These are phyloP conservation scores for Myanophis thanlyinensis DNA, from an alignment of 2,113 vertebrate genomes.

Conservation along the genomic window DNA sequence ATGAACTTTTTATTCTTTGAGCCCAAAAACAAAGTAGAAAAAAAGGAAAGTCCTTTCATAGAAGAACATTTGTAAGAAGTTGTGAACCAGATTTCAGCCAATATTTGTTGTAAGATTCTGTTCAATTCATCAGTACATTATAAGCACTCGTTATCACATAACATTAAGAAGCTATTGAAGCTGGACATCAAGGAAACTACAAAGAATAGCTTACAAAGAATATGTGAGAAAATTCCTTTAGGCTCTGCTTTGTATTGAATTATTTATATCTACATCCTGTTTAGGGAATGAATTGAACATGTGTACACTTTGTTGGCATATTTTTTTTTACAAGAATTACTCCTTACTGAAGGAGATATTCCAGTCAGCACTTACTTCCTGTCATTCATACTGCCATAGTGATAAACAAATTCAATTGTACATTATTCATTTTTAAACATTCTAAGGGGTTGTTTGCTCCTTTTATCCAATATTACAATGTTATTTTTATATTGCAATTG, in stretches of 20 bases:
- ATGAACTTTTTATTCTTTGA: not conserved
- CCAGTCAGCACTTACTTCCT: slow-evolving; percentile 66
- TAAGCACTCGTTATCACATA: slow-evolving; percentile 23
- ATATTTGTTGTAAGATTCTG: not conserved
- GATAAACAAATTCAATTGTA: slow-evolving; percentile 47
- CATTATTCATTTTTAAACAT: slow-evolving; percentile 11
- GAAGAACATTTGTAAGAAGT: not conserved
- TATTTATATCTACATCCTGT: slow-evolving; percentile 80
- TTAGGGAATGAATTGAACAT: slow-evolving; percentile 59
- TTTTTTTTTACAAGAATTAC: slow-evolving; percentile 56
- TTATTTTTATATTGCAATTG: not conserved
- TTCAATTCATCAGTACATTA: not conserved
- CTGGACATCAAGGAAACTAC: slow-evolving; percentile 52
- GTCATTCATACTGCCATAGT: slow-evolving; percentile 70
- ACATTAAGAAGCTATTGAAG: slow-evolving; percentile 43
- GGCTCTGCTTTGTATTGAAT: slow-evolving; percentile 62
- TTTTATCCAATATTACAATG: not conserved
- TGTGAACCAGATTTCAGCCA: not conserved
- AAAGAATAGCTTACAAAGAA: slow-evolving; percentile 49
- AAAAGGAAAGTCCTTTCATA: not conserved
- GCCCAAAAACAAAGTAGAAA: not conserved
- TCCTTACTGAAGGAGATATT: slow-evolving; percentile 61
- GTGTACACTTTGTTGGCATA: slow-evolving; percentile 54
- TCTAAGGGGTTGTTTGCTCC: not conserved
- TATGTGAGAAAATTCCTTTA: slow-evolving; percentile 67